Evolutionary conservation across 2,888 invertebrate genomes (phyloP).

Genomic region (Agapetus fuscipes): DNA sequence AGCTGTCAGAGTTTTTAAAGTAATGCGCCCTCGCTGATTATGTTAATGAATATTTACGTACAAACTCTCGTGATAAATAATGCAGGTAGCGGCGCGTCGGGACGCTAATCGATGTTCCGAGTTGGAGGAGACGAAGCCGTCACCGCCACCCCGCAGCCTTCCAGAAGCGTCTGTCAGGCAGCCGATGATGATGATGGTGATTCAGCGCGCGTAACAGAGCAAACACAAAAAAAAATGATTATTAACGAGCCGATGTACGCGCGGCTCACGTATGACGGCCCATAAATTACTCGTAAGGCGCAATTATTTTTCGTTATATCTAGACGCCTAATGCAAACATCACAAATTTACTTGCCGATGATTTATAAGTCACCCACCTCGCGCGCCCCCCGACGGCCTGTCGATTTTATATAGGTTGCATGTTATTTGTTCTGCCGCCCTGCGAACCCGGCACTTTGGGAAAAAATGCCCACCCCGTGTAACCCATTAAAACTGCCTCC

Average conservation of each 20-base stretch:
- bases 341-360: slow-evolving; percentile 21
- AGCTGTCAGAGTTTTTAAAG: too few species aligned
- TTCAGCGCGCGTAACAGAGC: too few species aligned
- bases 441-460: slow-evolving; percentile 14
- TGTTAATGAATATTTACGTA: too few species aligned
- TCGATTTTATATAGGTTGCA: slow-evolving; percentile 19
- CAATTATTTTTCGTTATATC: slow-evolving; percentile 21
- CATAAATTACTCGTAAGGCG: slow-evolving; percentile 20
- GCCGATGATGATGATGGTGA: too few species aligned
- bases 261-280: slow-evolving; percentile 11
- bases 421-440: slow-evolving; percentile 16
- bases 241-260: slow-evolving; percentile 14
- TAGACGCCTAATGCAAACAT: slow-evolving; percentile 20
- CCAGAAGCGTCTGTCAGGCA: too few species aligned
- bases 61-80: too few species aligned
- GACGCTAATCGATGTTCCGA: too few species aligned
- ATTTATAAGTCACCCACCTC: slow-evolving; percentile 18
- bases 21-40: too few species aligned
- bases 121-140: too few species aligned
- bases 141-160: too few species aligned
- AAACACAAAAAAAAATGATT: slow-evolving; percentile 13
- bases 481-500: slow-evolving; percentile 42
- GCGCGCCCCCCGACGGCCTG: slow-evolving; percentile 9
- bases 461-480: slow-evolving; percentile 21
- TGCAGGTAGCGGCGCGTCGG: too few species aligned